Conservation (phyloP, 2,113 vertebrate species). For the Thunnus thynnus region DNA sequence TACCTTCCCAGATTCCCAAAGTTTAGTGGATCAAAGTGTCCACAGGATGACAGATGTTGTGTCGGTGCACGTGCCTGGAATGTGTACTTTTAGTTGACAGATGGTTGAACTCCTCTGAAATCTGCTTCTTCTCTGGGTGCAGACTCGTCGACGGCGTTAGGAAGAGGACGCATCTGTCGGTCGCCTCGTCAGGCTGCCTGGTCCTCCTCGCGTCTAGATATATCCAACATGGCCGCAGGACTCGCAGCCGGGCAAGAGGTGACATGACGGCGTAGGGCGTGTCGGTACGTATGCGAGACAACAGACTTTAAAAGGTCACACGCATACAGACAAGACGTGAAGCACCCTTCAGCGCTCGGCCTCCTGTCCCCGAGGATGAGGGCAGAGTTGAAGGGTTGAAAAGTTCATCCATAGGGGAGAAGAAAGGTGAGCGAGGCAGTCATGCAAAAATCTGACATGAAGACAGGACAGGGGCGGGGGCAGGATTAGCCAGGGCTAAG, state of each 20-base stretch:
- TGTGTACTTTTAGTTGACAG: constrained; percentile 18
- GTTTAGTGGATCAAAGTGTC: not conserved
- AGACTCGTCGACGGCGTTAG: constrained; percentile 7
- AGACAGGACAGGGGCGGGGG: constrained; percentile 44
- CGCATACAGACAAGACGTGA: constrained; percentile 2
- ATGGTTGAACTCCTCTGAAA: constrained; percentile 32
- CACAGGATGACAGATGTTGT: constrained; percentile 25
- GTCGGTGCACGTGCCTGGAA: constrained; percentile 35
- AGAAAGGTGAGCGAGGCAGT: constrained; percentile 61
- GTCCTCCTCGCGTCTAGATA: not conserved
- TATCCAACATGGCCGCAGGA: constrained; percentile 56
- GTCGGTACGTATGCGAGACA: constrained; percentile 14
- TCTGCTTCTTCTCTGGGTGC: constrained; percentile 7
- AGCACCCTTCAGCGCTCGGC: constrained; percentile 25
- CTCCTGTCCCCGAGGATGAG: constrained; percentile 45
- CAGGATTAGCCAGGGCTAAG: constrained; percentile 55
- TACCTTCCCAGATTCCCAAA: no score
- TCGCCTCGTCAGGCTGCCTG: constrained; percentile 10
- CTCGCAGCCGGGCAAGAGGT: constrained; percentile 51
- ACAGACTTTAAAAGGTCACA: constrained; percentile 46
- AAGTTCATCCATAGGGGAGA: constrained; percentile 68
- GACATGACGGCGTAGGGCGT: constrained; percentile 43
- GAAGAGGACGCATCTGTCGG: constrained; percentile 27
- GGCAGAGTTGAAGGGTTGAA: constrained; percentile 74
- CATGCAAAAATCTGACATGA: constrained; percentile 67